Base-by-base conservation (phyloP, 2,888 invertebrate species). In the Pyralis farinalis region DNA sequence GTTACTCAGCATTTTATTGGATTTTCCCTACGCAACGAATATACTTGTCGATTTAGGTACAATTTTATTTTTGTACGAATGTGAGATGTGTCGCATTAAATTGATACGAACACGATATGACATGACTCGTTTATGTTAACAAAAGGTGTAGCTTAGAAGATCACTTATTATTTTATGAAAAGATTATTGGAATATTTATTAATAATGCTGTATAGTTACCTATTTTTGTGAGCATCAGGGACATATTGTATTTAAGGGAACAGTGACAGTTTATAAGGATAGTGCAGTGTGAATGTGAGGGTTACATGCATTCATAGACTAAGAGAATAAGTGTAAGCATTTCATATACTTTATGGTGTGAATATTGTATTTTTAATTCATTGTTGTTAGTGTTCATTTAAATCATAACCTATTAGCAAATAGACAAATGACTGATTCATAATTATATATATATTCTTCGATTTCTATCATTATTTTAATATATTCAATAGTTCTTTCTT, bases 1-100 rank as follows among this genome's bases (percentile, higher is more conserved):
- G 87, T 88, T 86, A 84, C 73, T 74, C 73, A 68, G 76, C 73
- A 55, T 58, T 53, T 59, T 50, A 51, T 43, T 44, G 40, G 56
- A 54, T 57, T 60, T 52, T 37, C 38, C 33, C 28, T 20, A 33
- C 27, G 28, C 33, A 33, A 12, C 7, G 11, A 16, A 33, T 33
- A 28, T 27, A 39, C 11, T 34, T 39, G 33, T 12, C 38, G 33
- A 38, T 39, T 20, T 33, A 34, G 11, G 1, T 39, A 28, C 7
- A 11, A 39, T 33, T 39, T 20, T 11, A 11, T 12, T 29, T 37
- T 33, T 37, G 21, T 32, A 32, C 9, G 8, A 33, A 10, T 33
- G 20, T 28, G 8, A 10, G 20, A 27, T 9, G 25, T 25, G 27
- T 25, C n/a, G 10, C 10, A 20, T 29, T 30, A 30, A 21, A 12